Evolutionary conservation across 2,113 vertebrate species (phyloP), one percentile per base, ranked within the genome.

Genomic region (Lampris incognitus): DNA sequence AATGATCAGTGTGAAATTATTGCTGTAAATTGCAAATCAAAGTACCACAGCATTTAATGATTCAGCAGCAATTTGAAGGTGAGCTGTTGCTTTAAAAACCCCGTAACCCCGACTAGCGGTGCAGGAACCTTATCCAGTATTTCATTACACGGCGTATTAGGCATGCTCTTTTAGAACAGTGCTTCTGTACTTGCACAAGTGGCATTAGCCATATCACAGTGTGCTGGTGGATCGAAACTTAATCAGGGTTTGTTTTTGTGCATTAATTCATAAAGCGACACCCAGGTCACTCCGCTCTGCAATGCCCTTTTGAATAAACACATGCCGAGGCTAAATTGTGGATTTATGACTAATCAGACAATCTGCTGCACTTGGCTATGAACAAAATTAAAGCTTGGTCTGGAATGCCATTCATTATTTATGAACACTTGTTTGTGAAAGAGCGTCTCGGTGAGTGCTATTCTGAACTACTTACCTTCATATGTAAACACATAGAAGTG

Each of bases 61-160:
- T 39, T 36, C 10, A 39, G 73, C 52, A 75, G 59, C 42, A 13
- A 54, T 83, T 61, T 82, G 51, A 76, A 82, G 74, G 80, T 77
- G 74, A 79, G 68, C 72, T 73, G 61, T 74, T 68, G 24, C 69
- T 84, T 85, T 76, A 63, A 84, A 87, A 79, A 66, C 24, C 61
- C 55, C 24, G 87, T 84, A 66, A 85, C 83, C 79, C 81, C 46
- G 36, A 59, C 54, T 4, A 71, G 80, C 82, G 83, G 75, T 57
- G 62, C 71, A 81, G 66, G 68, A 85, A 38, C 71, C 69, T 79
- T 60, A 55, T 75, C 77, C 84, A 72, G 73, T 83, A 64, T 91
- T 92, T 88, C 84, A 92, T 92, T 92, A 91, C 81, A 88, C 75
- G 79, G 57, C 66, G 62, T 79, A 82, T 93, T 89, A 90, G 86